Evolutionary conservation across 2,113 vertebrate species (phyloP), one percentile per base, ranked within the genome.

Genomic region (Talpa occidentalis): DNA sequence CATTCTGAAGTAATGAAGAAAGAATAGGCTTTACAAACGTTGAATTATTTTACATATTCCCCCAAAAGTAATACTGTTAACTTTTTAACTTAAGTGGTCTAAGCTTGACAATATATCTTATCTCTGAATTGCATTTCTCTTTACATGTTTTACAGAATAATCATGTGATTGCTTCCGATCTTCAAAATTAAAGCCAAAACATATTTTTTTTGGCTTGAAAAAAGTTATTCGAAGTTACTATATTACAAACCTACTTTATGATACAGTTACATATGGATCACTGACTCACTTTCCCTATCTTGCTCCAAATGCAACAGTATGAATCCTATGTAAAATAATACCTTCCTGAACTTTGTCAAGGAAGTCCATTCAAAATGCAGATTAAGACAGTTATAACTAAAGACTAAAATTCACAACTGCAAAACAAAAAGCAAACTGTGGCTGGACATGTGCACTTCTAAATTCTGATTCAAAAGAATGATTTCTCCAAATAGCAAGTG

Each of bases 161-260:
- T 92, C 73, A 35, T 22, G 15, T 26, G 73, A 59, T 10, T 78
- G n/a, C 44, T 81, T 81, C 19, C 56, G 90, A 69, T 62, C 78
- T 87, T 90, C 59, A 94, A 90, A 93, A 54, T 47, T 81, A 92
- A 93, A 86, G 47, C 72, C 32, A 40, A 95, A 88, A 93, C 12
- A 69, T 4, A n/a, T 26, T 77, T 74, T 70, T 6, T 37, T 82
- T 72, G n/a, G n/a, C n/a, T n/a, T n/a, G n/a, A n/a, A n/a, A n/a
- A n/a, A n/a, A n/a, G n/a, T n/a, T 82, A 78, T 76, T 24, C 49
- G 81, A 89, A 88, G 37, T 67, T 52, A 72, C 32, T 54, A 70
- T 60, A 54, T 32, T 78, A 64, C 54, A 81, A 87, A 84, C 52
- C 24, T 47, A 76, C 54, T 74, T 85, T 67, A 80, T 37, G 28